Conservation (phyloP, 2,797 vertebrate species). For the Sphenodon punctatus region DNA sequence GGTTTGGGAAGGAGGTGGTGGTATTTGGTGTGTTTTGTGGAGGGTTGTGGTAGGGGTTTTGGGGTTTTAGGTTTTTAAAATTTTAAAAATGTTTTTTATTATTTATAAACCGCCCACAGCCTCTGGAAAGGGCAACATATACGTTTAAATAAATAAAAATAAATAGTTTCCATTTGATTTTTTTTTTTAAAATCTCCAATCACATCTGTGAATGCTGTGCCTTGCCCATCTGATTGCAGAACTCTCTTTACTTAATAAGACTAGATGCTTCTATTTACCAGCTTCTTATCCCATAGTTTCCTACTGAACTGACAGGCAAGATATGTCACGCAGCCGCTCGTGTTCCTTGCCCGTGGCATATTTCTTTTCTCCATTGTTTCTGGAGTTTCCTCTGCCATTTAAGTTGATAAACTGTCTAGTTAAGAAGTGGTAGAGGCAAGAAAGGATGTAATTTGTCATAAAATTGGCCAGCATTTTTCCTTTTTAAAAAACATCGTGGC, state of each 20-base stretch:
- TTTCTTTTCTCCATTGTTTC: not conserved
- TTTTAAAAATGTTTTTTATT: too few relatives aligned
- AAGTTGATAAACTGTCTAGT: not conserved
- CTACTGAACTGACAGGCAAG: too few relatives aligned
- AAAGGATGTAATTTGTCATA: not conserved
- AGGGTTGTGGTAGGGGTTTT: too few relatives aligned
- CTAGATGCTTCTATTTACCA: conserved; percentile 38
- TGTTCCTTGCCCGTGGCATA: not conserved
- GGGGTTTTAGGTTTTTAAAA: too few relatives aligned
- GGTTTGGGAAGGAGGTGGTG: too few relatives aligned
- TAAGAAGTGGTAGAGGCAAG: not conserved
- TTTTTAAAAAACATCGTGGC: not conserved
- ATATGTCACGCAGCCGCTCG: too few relatives aligned
- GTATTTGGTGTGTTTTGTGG: too few relatives aligned
- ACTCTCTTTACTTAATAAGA: not conserved
- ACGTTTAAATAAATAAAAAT: too few relatives aligned
- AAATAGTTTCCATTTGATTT: too few relatives aligned
- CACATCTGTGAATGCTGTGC: not conserved
- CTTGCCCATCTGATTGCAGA: not conserved
- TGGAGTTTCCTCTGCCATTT: not conserved
- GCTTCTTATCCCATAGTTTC: conserved; percentile 35
- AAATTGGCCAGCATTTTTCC: not conserved
- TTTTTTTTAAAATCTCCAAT: not conserved
- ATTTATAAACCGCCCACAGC: too few relatives aligned
- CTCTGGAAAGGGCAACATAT: too few relatives aligned